A percentile compares a stretch with the other conserved stretches of the same genome.
These are phyloP conservation scores for Semnornis frantzii DNA, from an alignment of 2,113 vertebrate genomes.

Conservation along the genomic window DNA sequence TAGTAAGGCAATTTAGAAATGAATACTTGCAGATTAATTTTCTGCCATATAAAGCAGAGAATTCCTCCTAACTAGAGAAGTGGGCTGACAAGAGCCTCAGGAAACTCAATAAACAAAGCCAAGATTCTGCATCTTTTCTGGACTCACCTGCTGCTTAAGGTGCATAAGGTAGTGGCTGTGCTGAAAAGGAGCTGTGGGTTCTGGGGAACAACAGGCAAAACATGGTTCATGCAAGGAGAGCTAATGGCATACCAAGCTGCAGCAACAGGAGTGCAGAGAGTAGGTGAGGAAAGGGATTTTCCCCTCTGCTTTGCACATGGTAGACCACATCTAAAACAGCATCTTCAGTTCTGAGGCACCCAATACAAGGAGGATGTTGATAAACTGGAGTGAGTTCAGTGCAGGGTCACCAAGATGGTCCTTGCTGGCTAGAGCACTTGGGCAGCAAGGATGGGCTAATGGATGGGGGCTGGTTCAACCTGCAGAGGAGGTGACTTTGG, in stretches of 20 bases:
- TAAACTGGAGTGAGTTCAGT: neutral
- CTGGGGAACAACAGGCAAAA: neutral
- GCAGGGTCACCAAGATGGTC: neutral
- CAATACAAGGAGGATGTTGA: neutral
- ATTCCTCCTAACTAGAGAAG: neutral
- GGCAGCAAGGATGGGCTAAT: neutral
- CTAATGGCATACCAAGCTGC: neutral
- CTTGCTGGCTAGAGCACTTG: neutral
- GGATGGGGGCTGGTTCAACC: neutral
- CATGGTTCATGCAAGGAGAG: accelerated
- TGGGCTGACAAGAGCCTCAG: neutral
- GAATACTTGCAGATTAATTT: neutral
- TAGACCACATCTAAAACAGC: neutral
- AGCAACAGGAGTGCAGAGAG: neutral
- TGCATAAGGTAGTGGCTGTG: neutral
- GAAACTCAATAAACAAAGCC: neutral
- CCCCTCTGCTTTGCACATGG: neutral
- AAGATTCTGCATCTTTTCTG: neutral
- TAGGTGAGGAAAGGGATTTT: neutral
- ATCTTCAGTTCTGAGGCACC: neutral
- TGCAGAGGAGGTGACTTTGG: neutral
- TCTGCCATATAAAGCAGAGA: neutral
- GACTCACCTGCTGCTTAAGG: neutral
- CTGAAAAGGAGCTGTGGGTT: neutral
- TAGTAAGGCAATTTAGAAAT: neutral